Base-by-base conservation (phyloP, 2,113 vertebrate genomes). In the Nematolebias whitei region DNA sequence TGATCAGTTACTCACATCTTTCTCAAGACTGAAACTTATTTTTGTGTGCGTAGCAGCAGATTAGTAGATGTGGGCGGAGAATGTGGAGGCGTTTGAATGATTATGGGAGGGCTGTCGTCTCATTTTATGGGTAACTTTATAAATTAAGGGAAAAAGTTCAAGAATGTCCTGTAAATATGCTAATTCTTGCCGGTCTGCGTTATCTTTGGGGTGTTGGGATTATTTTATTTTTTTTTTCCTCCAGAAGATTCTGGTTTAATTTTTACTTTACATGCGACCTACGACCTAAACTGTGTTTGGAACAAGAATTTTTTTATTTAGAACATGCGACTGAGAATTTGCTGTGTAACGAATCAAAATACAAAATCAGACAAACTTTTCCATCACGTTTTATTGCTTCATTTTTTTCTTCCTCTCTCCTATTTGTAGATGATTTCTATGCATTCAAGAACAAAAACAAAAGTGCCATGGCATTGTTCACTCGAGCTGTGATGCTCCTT, bases 381-480 rank as follows among this genome's bases (percentile, higher is more conserved):
- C 69, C 55, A 18, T 20, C 70, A 63, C 77, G 65, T 61, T 90
- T 79, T 85, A 85, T 88, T 84, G 53, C 65, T 85, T 82, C 45
- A 74, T 12, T 35, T 43, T 12, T 5, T 14, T 69, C 39, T 35
- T 18, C 47, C 53, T 20, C 26, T n/a, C 22, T 32, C 14, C 48
- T 32, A 19, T 32, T 71, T 78, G 66, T 80, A 77, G n/a, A 80
- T 84, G 20, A 85, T 88, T 89, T 89, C 83, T 90, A 92, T 92
- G 86, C 86, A 92, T 90, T 85, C 77, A 86, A 88, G 85, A 76
- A 89, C 72, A 85, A 59, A 66, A 66, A 84, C 35, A 50, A 66
- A 86, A 66, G 90, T 92, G 90, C 92, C 92, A 92, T 89, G 69
- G 72, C 88, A 52, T 84, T 68, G 71, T 83, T 82, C 57, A 77